These are phyloP conservation scores for Sipha maydis DNA, from an alignment of 2,888 invertebrate species.

Conservation along the genomic window DNA sequence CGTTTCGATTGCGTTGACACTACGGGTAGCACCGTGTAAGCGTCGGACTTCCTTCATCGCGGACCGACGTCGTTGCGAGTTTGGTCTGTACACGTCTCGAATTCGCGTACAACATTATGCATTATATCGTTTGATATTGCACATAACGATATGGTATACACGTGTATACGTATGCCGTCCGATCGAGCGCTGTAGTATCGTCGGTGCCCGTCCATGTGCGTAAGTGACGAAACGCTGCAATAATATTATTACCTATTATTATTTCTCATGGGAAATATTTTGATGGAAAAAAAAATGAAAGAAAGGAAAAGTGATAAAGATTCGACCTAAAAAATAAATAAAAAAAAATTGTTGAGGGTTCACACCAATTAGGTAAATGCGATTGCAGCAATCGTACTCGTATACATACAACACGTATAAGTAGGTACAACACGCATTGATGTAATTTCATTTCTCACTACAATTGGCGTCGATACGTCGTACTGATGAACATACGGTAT, in stretches of 20 bases:
- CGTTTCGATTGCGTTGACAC: constrained; percentile 22
- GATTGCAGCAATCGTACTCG: constrained; percentile 36
- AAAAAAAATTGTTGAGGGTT: constrained; percentile 6
- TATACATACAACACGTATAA: too few relatives aligned
- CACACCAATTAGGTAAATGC: constrained; percentile 22
- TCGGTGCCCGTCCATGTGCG: not conserved
- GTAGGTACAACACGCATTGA: not conserved
- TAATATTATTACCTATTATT: not conserved
- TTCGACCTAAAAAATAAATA: constrained; percentile 42
- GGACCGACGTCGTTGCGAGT: not conserved
- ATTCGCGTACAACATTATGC: too few relatives aligned
- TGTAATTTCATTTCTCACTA: constrained; percentile 27
- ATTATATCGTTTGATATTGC: too few relatives aligned
- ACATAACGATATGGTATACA: not conserved
- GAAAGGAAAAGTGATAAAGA: not conserved
- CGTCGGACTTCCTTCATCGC: too few relatives aligned
- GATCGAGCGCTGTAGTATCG: not conserved
- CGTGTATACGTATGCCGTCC: not conserved
- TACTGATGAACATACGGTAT: not conserved
- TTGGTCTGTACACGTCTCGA: too few relatives aligned
- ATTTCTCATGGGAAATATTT: constrained; percentile 35
- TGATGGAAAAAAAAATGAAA: not conserved
- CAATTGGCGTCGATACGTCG: not conserved
- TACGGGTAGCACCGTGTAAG: too few relatives aligned
- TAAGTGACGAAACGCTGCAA: constrained; percentile 16